These are phyloP conservation scores for Hoplias malabaricus DNA, from an alignment of 2,113 vertebrate species.

Conservation along the genomic window DNA sequence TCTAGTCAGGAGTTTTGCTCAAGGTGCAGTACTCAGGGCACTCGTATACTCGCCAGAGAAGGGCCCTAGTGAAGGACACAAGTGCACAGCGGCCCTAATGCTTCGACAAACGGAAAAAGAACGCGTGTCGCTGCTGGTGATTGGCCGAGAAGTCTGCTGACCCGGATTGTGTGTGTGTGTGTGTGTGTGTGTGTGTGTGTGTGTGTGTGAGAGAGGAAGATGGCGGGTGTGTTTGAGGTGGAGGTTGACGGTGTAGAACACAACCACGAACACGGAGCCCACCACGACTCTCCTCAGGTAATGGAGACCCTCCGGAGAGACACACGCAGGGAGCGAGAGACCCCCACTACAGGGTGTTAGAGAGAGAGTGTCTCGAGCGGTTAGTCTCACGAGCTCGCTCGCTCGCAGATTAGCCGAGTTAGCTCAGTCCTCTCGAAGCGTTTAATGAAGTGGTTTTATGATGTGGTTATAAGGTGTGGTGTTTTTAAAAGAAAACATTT, in stretches of 20 bases:
- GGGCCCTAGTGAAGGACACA: not conserved
- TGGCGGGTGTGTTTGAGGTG: slow-evolving; percentile 82
- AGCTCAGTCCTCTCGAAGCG: not conserved
- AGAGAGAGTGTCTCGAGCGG: no score
- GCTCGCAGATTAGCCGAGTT: not conserved
- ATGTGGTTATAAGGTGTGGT: not conserved
- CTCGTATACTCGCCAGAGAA: not conserved
- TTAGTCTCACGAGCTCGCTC: no score
- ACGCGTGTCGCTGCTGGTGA: not conserved
- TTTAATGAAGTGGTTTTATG: not conserved
- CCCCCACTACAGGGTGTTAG: no score
- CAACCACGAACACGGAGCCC: slow-evolving; percentile 71
- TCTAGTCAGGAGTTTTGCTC: no score
- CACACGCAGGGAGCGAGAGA: no score
- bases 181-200: not conserved
- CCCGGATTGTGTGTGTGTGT: slow-evolving; percentile 46
- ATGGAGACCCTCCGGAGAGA: no score
- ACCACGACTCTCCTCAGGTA: slow-evolving; percentile 68
- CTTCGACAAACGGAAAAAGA: not conserved
- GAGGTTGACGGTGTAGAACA: slow-evolving; percentile 79
- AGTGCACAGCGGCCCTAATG: not conserved
- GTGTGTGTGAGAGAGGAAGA: slow-evolving; percentile 60
- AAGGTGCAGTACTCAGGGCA: no score
- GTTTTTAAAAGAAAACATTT: not conserved
- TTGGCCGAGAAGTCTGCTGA: slow-evolving; percentile 33